Evolutionary conservation across 2,113 vertebrate genomes (phyloP).

Genomic region (Pica pica): DNA sequence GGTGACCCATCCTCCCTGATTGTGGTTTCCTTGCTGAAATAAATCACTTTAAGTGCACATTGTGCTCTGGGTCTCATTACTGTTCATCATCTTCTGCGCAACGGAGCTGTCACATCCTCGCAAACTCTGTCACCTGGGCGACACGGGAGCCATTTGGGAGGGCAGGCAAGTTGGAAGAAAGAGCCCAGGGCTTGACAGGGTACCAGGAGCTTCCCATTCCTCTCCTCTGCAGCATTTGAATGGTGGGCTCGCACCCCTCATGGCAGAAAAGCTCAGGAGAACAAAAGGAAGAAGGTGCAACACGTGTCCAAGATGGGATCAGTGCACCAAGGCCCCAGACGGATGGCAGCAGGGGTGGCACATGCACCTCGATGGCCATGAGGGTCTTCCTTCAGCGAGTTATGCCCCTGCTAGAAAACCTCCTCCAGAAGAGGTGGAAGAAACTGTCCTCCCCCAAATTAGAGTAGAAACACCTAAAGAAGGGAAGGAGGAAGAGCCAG

Average conservation of each 20-base stretch:
- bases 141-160: background rate
- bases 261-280: background rate
- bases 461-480: background rate
- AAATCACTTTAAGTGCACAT: constrained; percentile 6
- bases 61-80: constrained; percentile 16
- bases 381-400: background rate
- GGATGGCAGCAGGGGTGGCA: background rate
- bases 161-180: background rate
- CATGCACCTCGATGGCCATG: background rate
- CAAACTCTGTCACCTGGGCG: background rate
- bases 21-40: background rate
- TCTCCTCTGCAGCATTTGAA: background rate
- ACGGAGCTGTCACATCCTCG: background rate
- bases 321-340: background rate
- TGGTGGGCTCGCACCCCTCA: rapidly evolving
- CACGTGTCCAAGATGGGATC: rapidly evolving
- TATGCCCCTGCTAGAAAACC: background rate
- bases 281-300: background rate
- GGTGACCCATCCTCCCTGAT: constrained; percentile 5
- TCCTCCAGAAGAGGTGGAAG: background rate
- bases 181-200: rapidly evolving
- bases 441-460: background rate
- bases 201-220: background rate
- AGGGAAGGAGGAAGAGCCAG: background rate
- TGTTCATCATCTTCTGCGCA: background rate